Evolutionary conservation across 2,113 vertebrate genomes (phyloP).

Genomic region (Callopanchax toddi): DNA sequence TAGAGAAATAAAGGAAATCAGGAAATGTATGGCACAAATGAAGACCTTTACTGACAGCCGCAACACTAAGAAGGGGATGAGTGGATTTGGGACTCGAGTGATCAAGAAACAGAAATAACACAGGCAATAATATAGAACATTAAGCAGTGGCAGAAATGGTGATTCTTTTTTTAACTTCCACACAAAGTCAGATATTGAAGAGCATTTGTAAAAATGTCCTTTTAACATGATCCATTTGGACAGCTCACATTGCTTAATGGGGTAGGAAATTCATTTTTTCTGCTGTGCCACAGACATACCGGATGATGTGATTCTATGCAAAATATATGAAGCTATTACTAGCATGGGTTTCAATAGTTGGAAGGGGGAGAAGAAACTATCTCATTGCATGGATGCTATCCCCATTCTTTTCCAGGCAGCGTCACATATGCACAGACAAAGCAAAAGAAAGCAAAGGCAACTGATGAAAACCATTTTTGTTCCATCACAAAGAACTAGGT

Average conservation of each 20-base stretch:
- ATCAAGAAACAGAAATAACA: slow-evolving; percentile 41
- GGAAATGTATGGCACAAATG: slow-evolving; percentile 57
- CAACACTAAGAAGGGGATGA: slow-evolving; percentile 17
- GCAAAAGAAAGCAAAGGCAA: slow-evolving; percentile 78
- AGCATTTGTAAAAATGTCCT: slow-evolving; percentile 71
- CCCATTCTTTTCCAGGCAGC: slow-evolving; percentile 66
- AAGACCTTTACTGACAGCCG: slow-evolving; percentile 48
- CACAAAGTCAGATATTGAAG: slow-evolving; percentile 72
- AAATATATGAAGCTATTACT: slow-evolving; percentile 78
- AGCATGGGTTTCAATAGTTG: slow-evolving; percentile 65
- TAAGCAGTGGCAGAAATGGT: background rate
- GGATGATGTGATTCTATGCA: slow-evolving; percentile 74
- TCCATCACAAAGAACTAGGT: slow-evolving; percentile 86
- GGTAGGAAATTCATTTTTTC: slow-evolving; percentile 74
- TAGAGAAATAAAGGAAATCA: slow-evolving; percentile 70
- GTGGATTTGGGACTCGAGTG: slow-evolving; percentile 42
- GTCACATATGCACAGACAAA: slow-evolving; percentile 66
- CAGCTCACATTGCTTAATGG: slow-evolving; percentile 74
- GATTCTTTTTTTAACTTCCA: slow-evolving; percentile 32
- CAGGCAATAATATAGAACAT: slow-evolving; percentile 12
- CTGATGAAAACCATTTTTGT: slow-evolving; percentile 85
- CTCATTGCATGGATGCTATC: slow-evolving; percentile 67
- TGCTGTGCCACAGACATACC: slow-evolving; percentile 61
- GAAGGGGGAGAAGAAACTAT: slow-evolving; percentile 20
- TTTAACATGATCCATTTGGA: slow-evolving; percentile 71